A percentile compares a stretch with the other conserved stretches of the same genome.
phyloP scores from a whole-genome alignment of 1,140 invertebrate genomes.

The Drosophila ambigua region DNA sequence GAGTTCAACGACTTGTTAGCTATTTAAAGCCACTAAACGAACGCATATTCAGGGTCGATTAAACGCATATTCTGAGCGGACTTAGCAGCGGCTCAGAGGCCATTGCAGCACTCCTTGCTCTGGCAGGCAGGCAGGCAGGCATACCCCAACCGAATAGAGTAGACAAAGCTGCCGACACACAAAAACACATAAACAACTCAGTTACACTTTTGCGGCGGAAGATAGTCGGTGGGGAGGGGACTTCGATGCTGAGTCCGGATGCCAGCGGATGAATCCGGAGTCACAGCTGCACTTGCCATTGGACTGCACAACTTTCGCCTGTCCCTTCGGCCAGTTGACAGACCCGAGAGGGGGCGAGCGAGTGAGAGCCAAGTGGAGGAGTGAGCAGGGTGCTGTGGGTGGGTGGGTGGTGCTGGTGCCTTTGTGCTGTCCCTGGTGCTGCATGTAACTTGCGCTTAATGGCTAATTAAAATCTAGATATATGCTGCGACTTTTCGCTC shows the following conservation, averaged over 20 bases:
- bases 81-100: too few relatives aligned
- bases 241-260: too few relatives aligned
- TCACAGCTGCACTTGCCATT: constrained; percentile 64
- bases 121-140: too few relatives aligned
- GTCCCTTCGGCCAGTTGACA: constrained; percentile 17
- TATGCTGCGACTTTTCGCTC: constrained; percentile 35
- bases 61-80: too few relatives aligned
- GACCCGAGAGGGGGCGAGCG: neutral
- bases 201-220: constrained; percentile 63
- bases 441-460: constrained; percentile 60
- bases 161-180: constrained; percentile 46
- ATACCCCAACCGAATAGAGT: constrained; percentile 19
- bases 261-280: constrained; percentile 24
- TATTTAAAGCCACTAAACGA: too few relatives aligned
- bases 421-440: too few relatives aligned
- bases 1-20: too few relatives aligned
- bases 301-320: constrained; percentile 37
- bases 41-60: too few relatives aligned
- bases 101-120: too few relatives aligned
- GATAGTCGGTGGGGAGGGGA: too few relatives aligned
- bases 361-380: neutral
- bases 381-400: constrained; percentile 6
- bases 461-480: constrained; percentile 73
- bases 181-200: constrained; percentile 76
- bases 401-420: neutral